Base-by-base conservation (phyloP, 1,140 invertebrate species). In the Hylaeus anthracinus region DNA sequence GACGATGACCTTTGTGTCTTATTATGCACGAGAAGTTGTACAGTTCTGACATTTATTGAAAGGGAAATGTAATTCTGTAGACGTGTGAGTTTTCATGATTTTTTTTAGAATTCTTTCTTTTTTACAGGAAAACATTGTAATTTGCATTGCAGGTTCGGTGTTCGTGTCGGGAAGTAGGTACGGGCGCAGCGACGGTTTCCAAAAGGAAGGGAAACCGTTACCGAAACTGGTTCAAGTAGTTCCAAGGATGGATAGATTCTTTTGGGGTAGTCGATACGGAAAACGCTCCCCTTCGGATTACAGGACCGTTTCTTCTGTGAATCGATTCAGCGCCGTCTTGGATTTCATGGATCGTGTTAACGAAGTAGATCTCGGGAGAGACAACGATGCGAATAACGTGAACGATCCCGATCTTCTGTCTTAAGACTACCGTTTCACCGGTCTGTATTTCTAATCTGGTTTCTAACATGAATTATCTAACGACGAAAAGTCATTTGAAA, bases 211-310 rank as follows among this genome's bases (percentile, higher is more conserved):
- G 8, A 79, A 77, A 41, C 63, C 14, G 9, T 8, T 58, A 45
- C 10, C 66, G 0, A 88, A 87, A 63, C 39, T 79, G 1, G 67
- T 88, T 8, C 83, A 86, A 53, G 64, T 88, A 0, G 61, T 79
- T 37, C 88, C 90, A 2, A 79, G 89, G 43, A 65, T 82, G 2
- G 87, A 90, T 65, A 84, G 85, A 6, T 90, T 88, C 65, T 90
- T 83, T 43, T 76, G 81, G 26, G 85, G 86, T 5, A 89, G 86
- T 79, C 88, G 90, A 12, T 91, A 90, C 69, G 90, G 90, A 0
- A 91, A 91, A 79, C 78, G 90, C 26, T 71, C 66, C 0, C 64
- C 63, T 5, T 15, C 37, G 12, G 55, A 77, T 67, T 55, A 71
- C 26, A 56, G 76, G 6, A 9, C 60, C 0, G 48, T 69, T 1